Base-by-base conservation (phyloP, 2,797 vertebrate species). In the Bradypodion pumilum region DNA sequence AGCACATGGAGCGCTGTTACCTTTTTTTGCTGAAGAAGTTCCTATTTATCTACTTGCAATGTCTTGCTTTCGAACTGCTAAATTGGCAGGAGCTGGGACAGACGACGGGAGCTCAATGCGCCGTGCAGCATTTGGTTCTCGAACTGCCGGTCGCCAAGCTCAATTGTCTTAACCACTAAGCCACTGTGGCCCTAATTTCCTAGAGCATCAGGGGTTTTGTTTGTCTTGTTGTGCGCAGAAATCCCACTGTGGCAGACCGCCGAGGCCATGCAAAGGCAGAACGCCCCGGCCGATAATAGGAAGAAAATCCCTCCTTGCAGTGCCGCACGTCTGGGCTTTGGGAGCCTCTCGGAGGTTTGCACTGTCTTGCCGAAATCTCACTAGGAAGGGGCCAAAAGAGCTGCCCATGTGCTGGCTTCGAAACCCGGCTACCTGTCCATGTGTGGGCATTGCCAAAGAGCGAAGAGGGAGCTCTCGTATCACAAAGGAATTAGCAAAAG, bases 371-470 rank as follows among this genome's bases (percentile, higher is more conserved):
- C 27, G 73, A 69, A 87, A 78, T 52, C 87, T 84, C 88, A 80
- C 92, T 21, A 89, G 93, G 91, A 94, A 89, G 97, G 97, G 96
- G 97, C 96, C 94, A 95, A 96, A 96, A 93, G 93, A 93, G 89
- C 93, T 95, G 95, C 95, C 93, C n/a, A n/a, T n/a, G 25, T 95
- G 25, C 95, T 95, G 91, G 93, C 74, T 85, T 75, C 12, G n/a
- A n/a, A 15, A 74, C 84, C 80, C 91, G 5, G 84, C 88, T 83
- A 89, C 78, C 92, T 95, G 94, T 94, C 95, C 96, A 97, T 95
- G 96, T 95, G 96, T 96, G 96, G 97, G 93, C 95, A 96, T 95
- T 93, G 86, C 94, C 92, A 91, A 90, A 90, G 94, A 94, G 94
- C 90, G 88, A 90, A 90, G 88, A 94, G 93, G 94, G 93, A 91